These are phyloP conservation scores for Phaedon cochleariae DNA, from an alignment of 2,888 invertebrate species.

Conservation along the genomic window DNA sequence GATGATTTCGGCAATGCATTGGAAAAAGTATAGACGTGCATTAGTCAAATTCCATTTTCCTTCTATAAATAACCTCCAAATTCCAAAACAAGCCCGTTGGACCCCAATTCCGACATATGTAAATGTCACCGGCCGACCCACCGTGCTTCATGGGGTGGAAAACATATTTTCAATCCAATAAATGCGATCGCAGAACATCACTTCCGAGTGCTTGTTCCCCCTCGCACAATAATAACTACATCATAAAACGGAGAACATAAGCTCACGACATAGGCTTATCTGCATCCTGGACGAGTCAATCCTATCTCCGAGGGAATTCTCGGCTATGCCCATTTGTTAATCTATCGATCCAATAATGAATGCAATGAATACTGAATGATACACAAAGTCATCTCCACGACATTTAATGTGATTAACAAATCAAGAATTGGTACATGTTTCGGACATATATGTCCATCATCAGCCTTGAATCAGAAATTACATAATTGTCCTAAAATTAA, in stretches of 20 bases:
- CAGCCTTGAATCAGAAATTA: too few species aligned
- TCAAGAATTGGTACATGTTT: too few species aligned
- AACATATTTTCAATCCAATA: conserved; percentile 45
- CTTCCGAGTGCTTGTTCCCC: conserved; percentile 44
- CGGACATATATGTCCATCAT: too few species aligned
- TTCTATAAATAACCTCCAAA: conserved; percentile 4
- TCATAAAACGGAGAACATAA: conserved; percentile 33
- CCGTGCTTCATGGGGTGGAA: conserved; percentile 33
- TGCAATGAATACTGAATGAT: too few species aligned
- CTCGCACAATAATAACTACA: conserved; percentile 47
- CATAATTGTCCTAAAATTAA: too few species aligned
- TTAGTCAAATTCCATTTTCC: too few species aligned
- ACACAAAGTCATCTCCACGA: too few species aligned
- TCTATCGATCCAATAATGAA: too few species aligned
- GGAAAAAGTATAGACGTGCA: too few species aligned
- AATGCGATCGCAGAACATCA: conserved; percentile 39
- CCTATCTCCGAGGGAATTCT: conserved; percentile 38
- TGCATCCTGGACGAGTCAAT: conserved; percentile 46
- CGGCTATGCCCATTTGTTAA: not conserved
- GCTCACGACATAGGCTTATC: conserved; percentile 29
- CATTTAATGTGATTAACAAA: too few species aligned
- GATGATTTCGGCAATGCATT: too few species aligned
- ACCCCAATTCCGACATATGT: conserved; percentile 38
- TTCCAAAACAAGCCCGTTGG: not conserved
- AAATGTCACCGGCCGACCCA: conserved; percentile 35